Conservation (phyloP, 2,113 vertebrate species). For the Pungitius pungitius region DNA sequence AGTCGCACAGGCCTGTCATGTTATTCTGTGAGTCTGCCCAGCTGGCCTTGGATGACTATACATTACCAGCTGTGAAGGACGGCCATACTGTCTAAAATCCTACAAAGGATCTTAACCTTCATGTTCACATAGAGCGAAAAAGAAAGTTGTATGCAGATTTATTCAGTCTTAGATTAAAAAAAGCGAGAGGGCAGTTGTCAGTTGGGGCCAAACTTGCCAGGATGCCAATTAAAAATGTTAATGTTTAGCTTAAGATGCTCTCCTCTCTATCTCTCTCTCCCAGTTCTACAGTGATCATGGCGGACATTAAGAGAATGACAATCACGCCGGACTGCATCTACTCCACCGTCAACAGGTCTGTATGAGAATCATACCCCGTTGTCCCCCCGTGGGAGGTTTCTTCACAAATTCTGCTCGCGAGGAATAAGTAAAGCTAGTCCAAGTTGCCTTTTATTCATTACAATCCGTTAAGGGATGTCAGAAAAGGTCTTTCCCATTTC, state of each 20-base stretch:
- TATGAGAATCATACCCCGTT: background rate
- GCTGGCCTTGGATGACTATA: slow-evolving; percentile 24
- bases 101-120: background rate
- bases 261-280: slow-evolving; percentile 12
- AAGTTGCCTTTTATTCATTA: slow-evolving; percentile 26
- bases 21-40: slow-evolving; percentile 44
- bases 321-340: slow-evolving; percentile 70
- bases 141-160: background rate
- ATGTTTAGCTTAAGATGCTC: background rate
- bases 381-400: background rate
- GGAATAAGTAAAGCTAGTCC: slow-evolving; percentile 33
- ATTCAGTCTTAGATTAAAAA: background rate
- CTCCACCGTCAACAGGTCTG: slow-evolving; percentile 80
- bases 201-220: background rate
- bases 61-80: slow-evolving; percentile 14
- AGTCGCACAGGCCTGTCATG: slow-evolving; percentile 20
- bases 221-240: background rate
- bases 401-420: background rate
- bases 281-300: slow-evolving; percentile 78
- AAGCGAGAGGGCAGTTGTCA: background rate
- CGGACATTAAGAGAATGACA: slow-evolving; percentile 83
- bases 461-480: slow-evolving; percentile 47
- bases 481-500: slow-evolving; percentile 67
- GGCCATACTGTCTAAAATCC: slow-evolving; percentile 2
- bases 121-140: background rate